Percentiles rank a stretch among this genome's conserved stretches.
Evolutionary conservation across 2,888 invertebrate species (phyloP).

Genomic region (Ophion costatus): DNA sequence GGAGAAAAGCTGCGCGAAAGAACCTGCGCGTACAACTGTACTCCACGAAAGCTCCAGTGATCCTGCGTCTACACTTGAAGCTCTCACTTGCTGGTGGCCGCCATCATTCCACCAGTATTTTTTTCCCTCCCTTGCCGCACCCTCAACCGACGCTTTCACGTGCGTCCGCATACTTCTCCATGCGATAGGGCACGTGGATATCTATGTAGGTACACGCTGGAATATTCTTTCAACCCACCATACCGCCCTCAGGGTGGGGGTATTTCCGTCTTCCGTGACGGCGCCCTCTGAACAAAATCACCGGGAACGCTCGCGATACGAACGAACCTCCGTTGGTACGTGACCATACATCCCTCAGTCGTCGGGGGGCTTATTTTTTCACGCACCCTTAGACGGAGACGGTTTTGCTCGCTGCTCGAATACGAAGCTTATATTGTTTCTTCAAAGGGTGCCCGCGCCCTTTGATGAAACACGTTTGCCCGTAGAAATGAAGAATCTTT

Average conservation of each 20-base stretch:
- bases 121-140: constrained; percentile 29
- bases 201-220: neutral
- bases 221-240: neutral
- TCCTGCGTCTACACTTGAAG: constrained; percentile 36
- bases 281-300: constrained; percentile 31
- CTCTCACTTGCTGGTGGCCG: constrained; percentile 56
- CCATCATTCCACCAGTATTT: constrained; percentile 67
- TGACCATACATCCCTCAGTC: neutral
- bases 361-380: neutral
- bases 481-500: too few species aligned
- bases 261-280: constrained; percentile 7
- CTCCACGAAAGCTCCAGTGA: constrained; percentile 32
- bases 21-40: constrained; percentile 57
- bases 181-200: constrained; percentile 1
- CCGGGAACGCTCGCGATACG: neutral
- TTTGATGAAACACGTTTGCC: too few species aligned
- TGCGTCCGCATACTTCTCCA: neutral
- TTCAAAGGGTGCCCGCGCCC: too few species aligned
- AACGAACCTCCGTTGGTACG: neutral
- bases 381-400: neutral
- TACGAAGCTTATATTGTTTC: too few species aligned
- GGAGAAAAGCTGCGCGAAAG: constrained; percentile 63
- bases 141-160: constrained; percentile 22
- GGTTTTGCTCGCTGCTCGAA: neutral
- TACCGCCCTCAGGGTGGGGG: neutral